These are phyloP conservation scores for Peromyscus attwateri DNA, from an alignment of 2,797 vertebrate genomes.

Conservation along the genomic window DNA sequence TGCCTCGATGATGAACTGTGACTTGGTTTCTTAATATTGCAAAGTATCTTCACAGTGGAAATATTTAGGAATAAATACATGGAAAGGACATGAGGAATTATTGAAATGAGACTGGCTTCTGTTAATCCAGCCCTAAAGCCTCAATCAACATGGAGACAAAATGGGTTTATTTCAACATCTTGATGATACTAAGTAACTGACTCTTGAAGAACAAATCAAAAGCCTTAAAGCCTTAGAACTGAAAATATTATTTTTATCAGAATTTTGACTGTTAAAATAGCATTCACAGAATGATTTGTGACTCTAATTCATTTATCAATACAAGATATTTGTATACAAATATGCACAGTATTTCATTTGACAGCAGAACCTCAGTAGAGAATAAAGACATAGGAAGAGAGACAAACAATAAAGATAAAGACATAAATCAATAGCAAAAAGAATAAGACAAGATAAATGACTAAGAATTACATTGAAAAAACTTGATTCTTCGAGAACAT, in stretches of 20 bases:
- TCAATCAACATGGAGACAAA: neutral
- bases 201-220: neutral
- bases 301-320: neutral
- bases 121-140: neutral
- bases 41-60: neutral
- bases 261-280: neutral
- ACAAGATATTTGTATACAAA: constrained; percentile 23
- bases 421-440: neutral
- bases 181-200: neutral
- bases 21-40: neutral
- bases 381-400: neutral
- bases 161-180: neutral
- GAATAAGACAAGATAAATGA: constrained; percentile 20
- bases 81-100: neutral
- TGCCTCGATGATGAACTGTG: neutral
- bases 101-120: neutral
- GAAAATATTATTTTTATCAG: neutral
- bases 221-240: constrained; percentile 10
- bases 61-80: neutral
- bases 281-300: neutral
- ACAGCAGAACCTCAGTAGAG: neutral
- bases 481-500: neutral
- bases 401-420: neutral
- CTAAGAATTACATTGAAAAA: neutral
- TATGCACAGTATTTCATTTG: neutral